phyloP scores from a whole-genome alignment of 2,888 invertebrate genomes.

The Cerastis rubricosa region DNA sequence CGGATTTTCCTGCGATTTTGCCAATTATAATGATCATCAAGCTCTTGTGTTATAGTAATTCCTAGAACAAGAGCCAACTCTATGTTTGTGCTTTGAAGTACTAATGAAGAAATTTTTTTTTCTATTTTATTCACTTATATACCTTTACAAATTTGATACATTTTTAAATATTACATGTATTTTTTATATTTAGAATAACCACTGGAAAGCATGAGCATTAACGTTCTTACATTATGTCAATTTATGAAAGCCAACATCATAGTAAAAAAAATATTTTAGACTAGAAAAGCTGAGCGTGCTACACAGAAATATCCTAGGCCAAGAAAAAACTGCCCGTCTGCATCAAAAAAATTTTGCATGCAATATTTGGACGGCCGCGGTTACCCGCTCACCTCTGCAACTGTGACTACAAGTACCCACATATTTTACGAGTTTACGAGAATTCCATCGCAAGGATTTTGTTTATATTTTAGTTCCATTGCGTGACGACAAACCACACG shows the following conservation, averaged over 20 bases:
- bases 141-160: no score
- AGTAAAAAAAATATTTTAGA: background rate
- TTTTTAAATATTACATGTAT: no score
- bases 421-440: conserved; percentile 78
- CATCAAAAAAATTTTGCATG: conserved; percentile 60
- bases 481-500: conserved; percentile 83
- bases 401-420: conserved; percentile 67
- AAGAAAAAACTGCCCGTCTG: conserved; percentile 56
- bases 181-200: background rate
- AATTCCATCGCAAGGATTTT: conserved; percentile 67
- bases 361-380: conserved; percentile 68
- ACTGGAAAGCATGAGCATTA: background rate
- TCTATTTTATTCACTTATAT: no score
- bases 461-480: conserved; percentile 75
- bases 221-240: no score
- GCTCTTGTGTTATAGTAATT: background rate
- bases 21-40: background rate
- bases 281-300: background rate
- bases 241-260: background rate
- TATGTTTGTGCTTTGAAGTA: background rate
- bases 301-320: background rate
- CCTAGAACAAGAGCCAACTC: background rate
- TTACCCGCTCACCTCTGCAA: conserved; percentile 65
- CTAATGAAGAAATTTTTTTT: background rate
- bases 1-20: background rate